A percentile compares a stretch with the other conserved stretches of the same genome.
Evolutionary conservation across 2,888 invertebrate genomes (phyloP).

Genomic region (Laothoe populi): DNA sequence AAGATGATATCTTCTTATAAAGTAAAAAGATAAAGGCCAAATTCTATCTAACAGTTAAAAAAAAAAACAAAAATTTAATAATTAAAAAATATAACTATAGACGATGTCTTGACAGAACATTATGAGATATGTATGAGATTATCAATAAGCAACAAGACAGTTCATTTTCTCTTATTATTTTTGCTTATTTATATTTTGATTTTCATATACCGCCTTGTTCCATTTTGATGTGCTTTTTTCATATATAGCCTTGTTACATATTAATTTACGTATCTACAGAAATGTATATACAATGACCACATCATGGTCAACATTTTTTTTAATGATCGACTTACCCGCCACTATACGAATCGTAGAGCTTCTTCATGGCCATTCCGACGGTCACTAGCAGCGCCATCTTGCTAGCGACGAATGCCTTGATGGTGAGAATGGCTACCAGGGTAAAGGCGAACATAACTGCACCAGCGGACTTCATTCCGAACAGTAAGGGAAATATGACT

Average conservation of each 20-base stretch:
- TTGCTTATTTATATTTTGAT: too few species aligned
- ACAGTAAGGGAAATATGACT: constrained; percentile 86
- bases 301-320: too few species aligned
- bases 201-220: too few species aligned
- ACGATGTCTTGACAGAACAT: not conserved
- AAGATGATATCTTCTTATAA: too few species aligned
- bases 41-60: too few species aligned
- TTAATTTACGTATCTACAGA: not conserved
- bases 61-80: too few species aligned
- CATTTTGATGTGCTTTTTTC: too few species aligned
- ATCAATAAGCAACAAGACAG: too few species aligned
- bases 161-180: too few species aligned
- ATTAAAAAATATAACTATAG: not conserved
- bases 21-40: too few species aligned
- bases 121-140: not conserved
- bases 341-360: constrained; percentile 85
- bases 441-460: constrained; percentile 86
- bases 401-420: constrained; percentile 89
- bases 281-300: not conserved
- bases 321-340: constrained; percentile 63
- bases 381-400: constrained; percentile 88
- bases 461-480: constrained; percentile 89
- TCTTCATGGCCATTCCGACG: constrained; percentile 85
- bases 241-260: constrained; percentile 7
- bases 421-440: constrained; percentile 85